Evolutionary conservation across 2,797 vertebrate genomes (phyloP).

Genomic region (Heterohyrax brucei): DNA sequence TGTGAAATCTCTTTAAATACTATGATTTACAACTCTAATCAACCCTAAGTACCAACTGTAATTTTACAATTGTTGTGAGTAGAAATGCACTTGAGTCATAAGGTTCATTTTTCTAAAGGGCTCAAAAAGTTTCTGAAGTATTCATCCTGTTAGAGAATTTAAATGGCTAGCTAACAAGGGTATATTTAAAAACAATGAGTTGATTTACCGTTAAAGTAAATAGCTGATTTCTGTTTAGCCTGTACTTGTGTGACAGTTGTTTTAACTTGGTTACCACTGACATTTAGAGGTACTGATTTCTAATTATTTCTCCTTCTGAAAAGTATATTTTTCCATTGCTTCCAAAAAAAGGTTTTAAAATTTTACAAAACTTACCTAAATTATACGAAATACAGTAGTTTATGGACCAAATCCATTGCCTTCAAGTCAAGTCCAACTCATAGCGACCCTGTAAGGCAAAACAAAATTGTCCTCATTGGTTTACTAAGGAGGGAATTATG

Average conservation of each 20-base stretch:
- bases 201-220: conserved; percentile 25
- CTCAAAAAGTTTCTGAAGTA: conserved; percentile 48
- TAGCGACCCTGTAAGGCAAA: too few species aligned
- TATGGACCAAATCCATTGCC: conserved; percentile 32
- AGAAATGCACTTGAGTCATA: background rate
- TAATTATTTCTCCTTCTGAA: conserved; percentile 63
- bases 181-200: conserved; percentile 70
- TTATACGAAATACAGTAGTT: conserved; percentile 67
- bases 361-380: conserved; percentile 50
- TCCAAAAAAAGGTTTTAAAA: conserved; percentile 76
- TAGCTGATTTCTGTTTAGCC: conserved; percentile 29
- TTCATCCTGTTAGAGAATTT: conserved; percentile 32
- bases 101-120: conserved; percentile 66
- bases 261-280: conserved; percentile 73
- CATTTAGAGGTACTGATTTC: background rate
- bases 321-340: conserved; percentile 62
- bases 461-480: too few species aligned
- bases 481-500: too few species aligned
- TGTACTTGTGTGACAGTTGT: conserved; percentile 62
- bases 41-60: conserved; percentile 60
- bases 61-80: conserved; percentile 55
- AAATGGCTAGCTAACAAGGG: conserved; percentile 4
- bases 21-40: conserved; percentile 14
- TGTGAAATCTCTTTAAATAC: conserved; percentile 58
- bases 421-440: too few species aligned